A percentile compares a stretch with the other conserved stretches of the same genome.
These are phyloP conservation scores for Pomatostomus ruficeps DNA, from an alignment of 2,113 vertebrate genomes.

Conservation along the genomic window DNA sequence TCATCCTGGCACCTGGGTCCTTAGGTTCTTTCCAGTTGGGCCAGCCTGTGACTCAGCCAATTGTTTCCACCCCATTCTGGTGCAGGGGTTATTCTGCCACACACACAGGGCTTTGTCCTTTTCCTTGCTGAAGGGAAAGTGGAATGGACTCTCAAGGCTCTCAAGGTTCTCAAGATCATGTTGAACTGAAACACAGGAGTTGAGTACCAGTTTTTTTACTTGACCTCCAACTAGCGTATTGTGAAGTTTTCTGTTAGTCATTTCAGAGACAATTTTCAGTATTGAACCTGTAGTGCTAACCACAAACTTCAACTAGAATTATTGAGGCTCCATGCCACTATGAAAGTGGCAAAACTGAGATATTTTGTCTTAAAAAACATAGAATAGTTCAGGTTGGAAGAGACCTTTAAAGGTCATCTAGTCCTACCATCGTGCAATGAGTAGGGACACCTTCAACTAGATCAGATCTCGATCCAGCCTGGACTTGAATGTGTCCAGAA, in stretches of 20 bases:
- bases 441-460: background rate
- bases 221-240: background rate
- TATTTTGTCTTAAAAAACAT: background rate
- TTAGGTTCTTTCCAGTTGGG: background rate
- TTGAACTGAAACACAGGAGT: background rate
- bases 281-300: background rate
- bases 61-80: background rate
- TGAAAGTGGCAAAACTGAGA: background rate
- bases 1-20: background rate
- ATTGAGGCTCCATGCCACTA: background rate
- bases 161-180: background rate
- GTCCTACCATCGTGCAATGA: background rate
- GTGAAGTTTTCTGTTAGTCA: background rate
- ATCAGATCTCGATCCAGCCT: background rate
- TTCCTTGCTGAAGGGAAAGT: background rate
- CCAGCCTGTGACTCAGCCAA: background rate
- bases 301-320: background rate
- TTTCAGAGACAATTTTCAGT: background rate
- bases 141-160: background rate
- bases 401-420: background rate
- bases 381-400: background rate
- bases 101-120: background rate
- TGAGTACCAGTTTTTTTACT: background rate
- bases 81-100: background rate
- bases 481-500: background rate